Evolutionary conservation across 2,888 invertebrate species (phyloP), one percentile per base, ranked within the genome.

Genomic region (Ypsolopha sequella): DNA sequence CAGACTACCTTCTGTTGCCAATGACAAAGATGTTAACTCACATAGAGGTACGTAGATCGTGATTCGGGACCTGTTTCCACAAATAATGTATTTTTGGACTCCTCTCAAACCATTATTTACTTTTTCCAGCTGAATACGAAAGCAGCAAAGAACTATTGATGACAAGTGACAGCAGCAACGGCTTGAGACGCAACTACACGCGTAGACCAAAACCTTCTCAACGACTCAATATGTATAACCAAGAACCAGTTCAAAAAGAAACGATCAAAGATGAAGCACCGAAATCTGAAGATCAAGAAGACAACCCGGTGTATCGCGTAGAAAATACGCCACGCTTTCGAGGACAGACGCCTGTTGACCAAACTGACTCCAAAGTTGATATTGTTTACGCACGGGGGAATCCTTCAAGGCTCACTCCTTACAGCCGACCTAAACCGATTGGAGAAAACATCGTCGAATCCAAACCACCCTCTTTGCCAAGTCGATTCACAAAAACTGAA

Each of bases 71-170:
- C 2, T 2, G 4, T 2, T 24, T 24, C 24, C 24, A 24, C 24
- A 24, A 24, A 24, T 24, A 24, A 4, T 24, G 4, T 24, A 3
- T 24, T 24, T 24, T 24, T 3, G 4, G 24, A 3, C 24, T 24
- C 2, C 2, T 7, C 13, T n/a, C 6, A 50, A 10, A 36, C 24
- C 11, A 34, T 7, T 34, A 35, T 52, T 54, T 52, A 13, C 36
- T 9, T 53, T 51, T 64, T 61, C 41, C 63, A 88, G 89, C 78
- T 6, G 89, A 89, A 60, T 80, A 73, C 50, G 89, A 90, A 44
- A 89, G 87, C 69, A 90, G 90, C 64, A 88, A 89, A 56, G 90
- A 90, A 60, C 76, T 90, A 2, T 87, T 90, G 55, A 81, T 90
- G 67, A 90, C 89, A 10, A 90, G 90, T 55, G 90, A 90, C 61